Percentiles rank a stretch among this genome's conserved stretches.
These are phyloP conservation scores for Protophormia terraenovae DNA, from an alignment of 2,888 invertebrate genomes.

Conservation along the genomic window DNA sequence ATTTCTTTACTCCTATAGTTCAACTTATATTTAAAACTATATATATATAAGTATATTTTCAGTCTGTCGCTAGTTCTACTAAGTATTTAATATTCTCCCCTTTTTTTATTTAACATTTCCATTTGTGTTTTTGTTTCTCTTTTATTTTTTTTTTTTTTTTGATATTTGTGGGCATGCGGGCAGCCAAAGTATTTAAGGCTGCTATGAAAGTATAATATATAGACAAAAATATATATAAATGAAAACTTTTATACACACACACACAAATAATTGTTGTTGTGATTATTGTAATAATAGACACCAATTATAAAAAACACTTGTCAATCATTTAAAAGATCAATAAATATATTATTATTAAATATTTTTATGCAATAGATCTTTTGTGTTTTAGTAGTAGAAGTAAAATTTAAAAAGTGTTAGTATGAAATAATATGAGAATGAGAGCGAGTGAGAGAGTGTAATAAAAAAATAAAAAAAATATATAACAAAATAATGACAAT, in stretches of 20 bases:
- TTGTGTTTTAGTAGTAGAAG: neutral
- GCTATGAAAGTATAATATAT: conserved; percentile 74
- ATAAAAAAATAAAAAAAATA: neutral
- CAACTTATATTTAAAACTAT: too few relatives aligned
- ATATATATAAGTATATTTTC: too few relatives aligned
- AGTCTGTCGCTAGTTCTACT: too few relatives aligned
- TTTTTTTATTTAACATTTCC: neutral
- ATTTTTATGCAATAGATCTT: neutral
- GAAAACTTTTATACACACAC: conserved; percentile 57
- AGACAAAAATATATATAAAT: conserved; percentile 39
- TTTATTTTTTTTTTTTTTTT: neutral
- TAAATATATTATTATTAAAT: conserved; percentile 21
- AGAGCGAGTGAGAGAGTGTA: neutral
- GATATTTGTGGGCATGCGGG: conserved; percentile 82
- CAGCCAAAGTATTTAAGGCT: conserved; percentile 85
- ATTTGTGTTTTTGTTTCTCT: too few relatives aligned
- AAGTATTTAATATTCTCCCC: neutral
- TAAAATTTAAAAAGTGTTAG: neutral
- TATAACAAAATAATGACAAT: neutral
- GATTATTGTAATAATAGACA: conserved; percentile 60
- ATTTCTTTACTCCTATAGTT: too few relatives aligned
- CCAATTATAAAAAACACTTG: conserved; percentile 56
- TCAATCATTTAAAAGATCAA: conserved; percentile 55
- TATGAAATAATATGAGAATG: conserved; percentile 9
- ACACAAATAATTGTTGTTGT: conserved; percentile 51